Conservation (phyloP, 2,888 invertebrate species). For the Heliconius erato region DNA sequence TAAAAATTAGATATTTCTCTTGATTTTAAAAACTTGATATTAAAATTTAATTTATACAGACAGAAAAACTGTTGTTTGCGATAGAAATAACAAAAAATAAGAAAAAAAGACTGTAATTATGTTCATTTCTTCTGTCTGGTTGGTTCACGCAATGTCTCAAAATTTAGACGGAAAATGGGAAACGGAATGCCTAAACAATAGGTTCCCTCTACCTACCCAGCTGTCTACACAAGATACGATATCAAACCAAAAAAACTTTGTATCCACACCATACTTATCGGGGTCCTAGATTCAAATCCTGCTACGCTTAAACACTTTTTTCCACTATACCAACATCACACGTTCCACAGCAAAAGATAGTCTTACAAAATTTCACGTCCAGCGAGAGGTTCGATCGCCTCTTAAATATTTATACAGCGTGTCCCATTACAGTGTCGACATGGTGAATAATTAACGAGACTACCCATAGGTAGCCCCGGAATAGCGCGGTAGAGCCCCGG, state of each 20-base stretch:
- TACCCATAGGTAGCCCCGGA: conserved; percentile 67
- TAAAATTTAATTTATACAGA: too few species aligned
- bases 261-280: too few species aligned
- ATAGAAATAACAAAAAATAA: too few species aligned
- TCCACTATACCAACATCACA: not conserved
- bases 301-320: not conserved
- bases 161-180: too few species aligned
- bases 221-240: not conserved
- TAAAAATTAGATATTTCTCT: too few species aligned
- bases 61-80: too few species aligned
- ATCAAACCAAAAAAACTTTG: not conserved
- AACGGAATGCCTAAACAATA: too few species aligned
- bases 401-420: conserved; percentile 74
- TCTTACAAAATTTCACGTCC: not conserved
- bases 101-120: too few species aligned
- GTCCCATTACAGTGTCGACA: conserved; percentile 79
- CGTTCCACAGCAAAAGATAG: not conserved
- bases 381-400: conserved; percentile 41
- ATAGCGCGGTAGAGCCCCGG: conserved; percentile 67
- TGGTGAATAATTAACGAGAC: conserved; percentile 81
- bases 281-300: not conserved
- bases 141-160: too few species aligned
- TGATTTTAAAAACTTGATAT: too few species aligned
- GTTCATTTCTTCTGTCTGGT: too few species aligned
- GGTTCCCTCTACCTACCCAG: not conserved